Conservation (phyloP, 2,888 invertebrate genomes). For the Hypsopygia costalis region DNA sequence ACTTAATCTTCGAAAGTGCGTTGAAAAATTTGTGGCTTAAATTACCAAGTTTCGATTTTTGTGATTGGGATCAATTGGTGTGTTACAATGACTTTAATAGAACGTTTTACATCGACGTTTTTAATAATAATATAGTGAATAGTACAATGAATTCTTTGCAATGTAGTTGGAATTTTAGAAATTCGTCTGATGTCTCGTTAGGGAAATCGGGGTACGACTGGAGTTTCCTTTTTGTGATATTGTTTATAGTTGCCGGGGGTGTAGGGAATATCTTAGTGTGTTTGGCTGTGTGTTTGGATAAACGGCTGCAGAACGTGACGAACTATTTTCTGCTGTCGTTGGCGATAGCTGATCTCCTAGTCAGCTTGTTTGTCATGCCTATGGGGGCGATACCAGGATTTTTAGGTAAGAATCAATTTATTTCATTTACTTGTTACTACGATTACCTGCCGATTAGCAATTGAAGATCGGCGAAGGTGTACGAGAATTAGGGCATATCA, state of each 20-base stretch:
- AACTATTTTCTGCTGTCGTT: conserved; percentile 97
- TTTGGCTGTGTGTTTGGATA: conserved; percentile 94
- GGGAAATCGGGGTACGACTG: conserved; percentile 82
- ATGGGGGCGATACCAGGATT: conserved; percentile 96
- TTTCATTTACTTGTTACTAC: too few relatives aligned
- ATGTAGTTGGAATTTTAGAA: conserved; percentile 58
- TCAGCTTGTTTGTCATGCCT: conserved; percentile 97
- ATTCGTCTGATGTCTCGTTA: conserved; percentile 36
- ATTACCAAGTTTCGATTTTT: conserved; percentile 49
- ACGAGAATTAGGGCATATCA: too few relatives aligned
- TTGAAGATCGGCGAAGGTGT: too few relatives aligned
- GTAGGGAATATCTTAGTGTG: conserved; percentile 96
- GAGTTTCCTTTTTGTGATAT: conserved; percentile 90
- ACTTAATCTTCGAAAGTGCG: conserved; percentile 61
- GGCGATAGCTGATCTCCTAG: conserved; percentile 95
- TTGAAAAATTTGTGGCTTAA: conserved; percentile 63
- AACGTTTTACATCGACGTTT: conserved; percentile 55
- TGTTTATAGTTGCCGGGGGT: conserved; percentile 93
- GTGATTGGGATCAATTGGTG: conserved; percentile 52
- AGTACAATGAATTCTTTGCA: conserved; percentile 48
- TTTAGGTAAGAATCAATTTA: conserved; percentile 84
- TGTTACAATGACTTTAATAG: conserved; percentile 54
- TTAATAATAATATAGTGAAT: conserved; percentile 33
- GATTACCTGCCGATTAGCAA: too few relatives aligned
- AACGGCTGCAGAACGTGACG: conserved; percentile 95